Evolutionary conservation across 2,113 vertebrate species (phyloP), one percentile per base, ranked within the genome.

Genomic region (Melanotaenia duboulayi): DNA sequence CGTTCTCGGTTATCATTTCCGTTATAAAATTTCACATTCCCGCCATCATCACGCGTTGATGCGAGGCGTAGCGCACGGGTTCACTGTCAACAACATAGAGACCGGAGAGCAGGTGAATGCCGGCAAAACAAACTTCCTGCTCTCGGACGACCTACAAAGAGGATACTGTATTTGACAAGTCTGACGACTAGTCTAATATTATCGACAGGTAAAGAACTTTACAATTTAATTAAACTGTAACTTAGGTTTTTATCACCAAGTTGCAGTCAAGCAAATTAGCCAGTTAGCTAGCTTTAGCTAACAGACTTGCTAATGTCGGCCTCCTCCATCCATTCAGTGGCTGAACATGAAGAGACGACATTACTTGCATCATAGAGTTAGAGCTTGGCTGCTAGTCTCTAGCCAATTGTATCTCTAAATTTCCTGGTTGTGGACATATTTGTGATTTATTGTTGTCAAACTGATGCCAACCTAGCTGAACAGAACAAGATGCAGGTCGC

Each of bases 11-110:
- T 37, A 40, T 81, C 82, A 85, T 63, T 93, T 94, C 93, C 93
- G 91, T 64, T 83, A 86, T 89, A 65, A 88, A 92, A 85, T 75
- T 92, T 94, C 87, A 90, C 89, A 76, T 95, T 95, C 94, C 94
- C 94, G 94, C 94, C 94, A 95, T 95, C 92, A 91, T 90, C 85
- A 81, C 51, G 67, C 69, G 82, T 76, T 49, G 81, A 40, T 64
- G 85, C 52, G 76, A 78, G 57, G 77, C 89, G 89, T 90, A 56
- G 84, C 78, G 86, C 68, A 83, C 58, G 59, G 65, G 23, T 68
- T 77, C 69, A 37, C 88, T 91, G 91, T 91, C 92, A 94, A 93
- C 92, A 93, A 90, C 87, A 82, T 12, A 83, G 56, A 42, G 25
- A 78, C 40, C 14, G 64, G 63, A 58, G 78, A 81, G 84, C 84